Base-by-base conservation (phyloP, 2,113 vertebrate species). In the Collichthys lucidus region DNA sequence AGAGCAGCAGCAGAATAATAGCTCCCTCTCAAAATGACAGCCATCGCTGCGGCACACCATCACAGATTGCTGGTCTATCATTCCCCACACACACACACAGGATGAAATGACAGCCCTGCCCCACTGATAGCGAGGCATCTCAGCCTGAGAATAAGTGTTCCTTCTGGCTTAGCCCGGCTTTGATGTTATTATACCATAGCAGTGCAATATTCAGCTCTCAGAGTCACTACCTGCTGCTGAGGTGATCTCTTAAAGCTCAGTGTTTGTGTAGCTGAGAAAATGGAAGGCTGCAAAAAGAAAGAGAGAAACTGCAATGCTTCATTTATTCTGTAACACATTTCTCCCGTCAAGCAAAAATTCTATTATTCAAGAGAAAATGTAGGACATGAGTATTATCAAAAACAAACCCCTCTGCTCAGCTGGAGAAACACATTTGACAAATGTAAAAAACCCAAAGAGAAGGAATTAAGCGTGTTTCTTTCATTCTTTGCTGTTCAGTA, bases 11-110 rank as follows among this genome's bases (percentile, higher is more conserved):
- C 62, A 62, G 86, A 90, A 90, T 90, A 91, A 93, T 91, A 74
- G 90, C 86, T 91, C 71, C 71, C 79, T 89, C 86, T 88, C 86
- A 75, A 85, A 91, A 89, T 90, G 90, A 91, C 93, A 92, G 88
- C 86, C 86, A 74, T 91, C 66, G 76, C 84, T 44, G 90, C 71
- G 12, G 90, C 89, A 64, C 88, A 88, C 44, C 89, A 90, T 92
- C 90, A 88, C 89, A 91, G 90, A 92, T 88, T 92, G 93, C 90
- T 67, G 86, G 81, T 92, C 88, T 85, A 89, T 91, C 92, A 91
- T 87, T 88, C 87, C 83, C 71, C 86, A 67, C 83, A 73, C 82
- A n/a, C n/a, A n/a, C n/a, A 73, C 80, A 59, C 77, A 76, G 82
- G 84, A 81, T 26, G 78, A 89, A 88, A 90, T 88, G 90, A 92